phyloP scores from a whole-genome alignment of 1,140 invertebrate species.

The Philopotamus ludificatus region DNA sequence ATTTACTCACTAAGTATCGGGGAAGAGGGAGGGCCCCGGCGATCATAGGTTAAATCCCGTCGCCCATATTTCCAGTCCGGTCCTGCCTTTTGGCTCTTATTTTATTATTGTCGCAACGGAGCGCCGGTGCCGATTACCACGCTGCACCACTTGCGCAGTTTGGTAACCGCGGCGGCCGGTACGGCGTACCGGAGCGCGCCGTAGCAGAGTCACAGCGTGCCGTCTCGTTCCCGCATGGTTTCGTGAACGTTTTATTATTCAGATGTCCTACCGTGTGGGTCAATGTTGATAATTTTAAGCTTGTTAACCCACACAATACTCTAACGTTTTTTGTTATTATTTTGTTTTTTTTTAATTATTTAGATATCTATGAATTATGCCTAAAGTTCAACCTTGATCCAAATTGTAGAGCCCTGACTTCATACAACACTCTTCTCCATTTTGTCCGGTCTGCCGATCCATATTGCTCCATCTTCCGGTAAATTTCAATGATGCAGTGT shows the following conservation, averaged over 20 bases:
- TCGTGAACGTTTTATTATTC: slow-evolving; percentile 15
- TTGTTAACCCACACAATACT: no score
- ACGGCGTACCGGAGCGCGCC: no score
- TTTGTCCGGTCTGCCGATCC: no score
- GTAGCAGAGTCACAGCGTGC: not conserved
- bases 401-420: no score
- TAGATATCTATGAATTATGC: no score
- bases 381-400: no score
- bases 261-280: slow-evolving; percentile 15
- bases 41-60: slow-evolving; percentile 27
- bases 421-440: no score
- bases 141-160: not conserved
- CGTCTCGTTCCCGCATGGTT: not conserved
- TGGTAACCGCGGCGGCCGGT: no score
- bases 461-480: no score
- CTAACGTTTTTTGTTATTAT: no score
- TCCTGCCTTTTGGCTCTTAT: slow-evolving; percentile 14
- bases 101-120: slow-evolving; percentile 27
- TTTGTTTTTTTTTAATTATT: no score
- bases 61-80: slow-evolving; percentile 10
- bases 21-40: slow-evolving; percentile 7
- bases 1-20: slow-evolving; percentile 34
- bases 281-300: slow-evolving; percentile 17
- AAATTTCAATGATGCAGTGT: no score
- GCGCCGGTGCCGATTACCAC: not conserved